A percentile compares a stretch with the other conserved stretches of the same genome.
Evolutionary conservation across 2,888 invertebrate genomes (phyloP).

Genomic region (Epirrhoe tristata): DNA sequence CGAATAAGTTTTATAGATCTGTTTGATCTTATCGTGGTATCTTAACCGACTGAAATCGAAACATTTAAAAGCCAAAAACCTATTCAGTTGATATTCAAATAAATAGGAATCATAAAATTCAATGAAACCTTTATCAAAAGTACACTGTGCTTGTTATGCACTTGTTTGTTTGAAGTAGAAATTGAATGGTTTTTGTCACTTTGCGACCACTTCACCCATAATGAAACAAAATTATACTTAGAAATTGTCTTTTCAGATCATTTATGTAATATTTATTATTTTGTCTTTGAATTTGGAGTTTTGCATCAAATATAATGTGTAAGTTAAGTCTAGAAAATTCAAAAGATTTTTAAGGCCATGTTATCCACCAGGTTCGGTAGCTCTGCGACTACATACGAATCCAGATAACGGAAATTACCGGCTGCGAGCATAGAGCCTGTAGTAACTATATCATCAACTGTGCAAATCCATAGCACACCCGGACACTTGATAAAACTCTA

Average conservation of each 20-base stretch:
- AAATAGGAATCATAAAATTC: constrained; percentile 7
- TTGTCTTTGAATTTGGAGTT: too few relatives aligned
- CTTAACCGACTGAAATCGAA: constrained; percentile 1
- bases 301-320: too few relatives aligned
- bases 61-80: constrained; percentile 4
- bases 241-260: too few relatives aligned
- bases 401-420: constrained; percentile 75
- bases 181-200: too few relatives aligned
- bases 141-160: background rate
- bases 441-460: constrained; percentile 6
- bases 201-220: too few relatives aligned
- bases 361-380: constrained; percentile 5
- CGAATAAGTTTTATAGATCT: constrained; percentile 12
- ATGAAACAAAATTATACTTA: background rate
- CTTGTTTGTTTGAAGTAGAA: background rate
- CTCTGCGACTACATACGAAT: constrained; percentile 49
- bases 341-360: background rate
- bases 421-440: constrained; percentile 43
- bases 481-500: too few relatives aligned
- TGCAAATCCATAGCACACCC: background rate
- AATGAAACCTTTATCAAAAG: background rate
- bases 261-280: too few relatives aligned
- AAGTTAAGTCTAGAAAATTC: too few relatives aligned
- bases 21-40: constrained; percentile 13
- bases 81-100: constrained; percentile 14